Conservation (phyloP, 2,888 invertebrate genomes). For the Drosophila vallismaia region DNA sequence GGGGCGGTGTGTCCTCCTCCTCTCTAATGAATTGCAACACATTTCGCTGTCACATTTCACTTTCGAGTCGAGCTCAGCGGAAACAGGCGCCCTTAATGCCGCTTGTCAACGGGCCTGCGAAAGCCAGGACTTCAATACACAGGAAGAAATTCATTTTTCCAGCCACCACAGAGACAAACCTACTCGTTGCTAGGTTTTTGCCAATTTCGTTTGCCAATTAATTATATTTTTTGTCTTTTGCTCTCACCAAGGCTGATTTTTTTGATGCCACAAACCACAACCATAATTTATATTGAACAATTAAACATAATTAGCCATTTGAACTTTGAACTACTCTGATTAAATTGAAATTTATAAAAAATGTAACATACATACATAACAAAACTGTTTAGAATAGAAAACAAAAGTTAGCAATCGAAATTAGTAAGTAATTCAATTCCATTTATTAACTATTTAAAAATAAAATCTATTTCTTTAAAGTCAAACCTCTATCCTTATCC, state of each 20-base stretch:
- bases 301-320: neutral
- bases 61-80: conserved; percentile 48
- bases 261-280: neutral
- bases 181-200: neutral
- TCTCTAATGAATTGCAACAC: conserved; percentile 74
- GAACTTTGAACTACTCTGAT: neutral
- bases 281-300: neutral
- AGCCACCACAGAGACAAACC: neutral
- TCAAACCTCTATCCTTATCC: neutral
- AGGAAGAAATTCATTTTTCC: neutral
- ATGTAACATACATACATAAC: too few species aligned
- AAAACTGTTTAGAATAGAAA: too few species aligned
- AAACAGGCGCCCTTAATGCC: conserved; percentile 45
- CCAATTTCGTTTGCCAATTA: neutral
- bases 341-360: neutral
- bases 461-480: too few species aligned
- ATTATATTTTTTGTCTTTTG: neutral
- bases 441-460: too few species aligned
- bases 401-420: too few species aligned
- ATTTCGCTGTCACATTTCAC: conserved; percentile 55
- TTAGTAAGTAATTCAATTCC: too few species aligned
- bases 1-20: conserved; percentile 13
- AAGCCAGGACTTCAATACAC: conserved; percentile 5
- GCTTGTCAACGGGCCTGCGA: conserved; percentile 39
- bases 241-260: neutral